Evolutionary conservation across 2,797 vertebrate genomes (phyloP).

Genomic region (Lepidocolaptes lacrymiger): DNA sequence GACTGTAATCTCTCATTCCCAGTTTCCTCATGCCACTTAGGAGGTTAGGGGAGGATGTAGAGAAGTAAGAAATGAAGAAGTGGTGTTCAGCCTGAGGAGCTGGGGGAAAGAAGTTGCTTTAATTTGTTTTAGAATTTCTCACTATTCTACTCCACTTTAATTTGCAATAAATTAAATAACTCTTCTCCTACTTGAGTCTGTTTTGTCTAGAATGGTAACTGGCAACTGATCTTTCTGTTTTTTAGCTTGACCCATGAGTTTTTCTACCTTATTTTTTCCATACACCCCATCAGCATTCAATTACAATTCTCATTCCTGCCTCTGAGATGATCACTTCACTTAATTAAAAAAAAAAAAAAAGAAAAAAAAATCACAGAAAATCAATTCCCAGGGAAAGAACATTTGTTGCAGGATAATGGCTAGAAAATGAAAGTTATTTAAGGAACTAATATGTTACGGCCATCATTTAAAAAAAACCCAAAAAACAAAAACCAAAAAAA

Average conservation of each 20-base stretch:
- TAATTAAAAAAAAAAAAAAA: neutral
- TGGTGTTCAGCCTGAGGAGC: fast-evolving
- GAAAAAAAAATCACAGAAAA: neutral
- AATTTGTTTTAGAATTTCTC: no score
- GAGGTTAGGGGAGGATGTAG: neutral
- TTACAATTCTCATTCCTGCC: neutral
- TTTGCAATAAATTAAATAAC: neutral
- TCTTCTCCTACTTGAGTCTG: neutral
- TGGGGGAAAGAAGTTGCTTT: neutral
- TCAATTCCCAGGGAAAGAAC: neutral
- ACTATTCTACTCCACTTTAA: neutral
- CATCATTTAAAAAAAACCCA: neutral
- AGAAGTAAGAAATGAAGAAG: neutral
- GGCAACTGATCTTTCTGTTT: neutral
- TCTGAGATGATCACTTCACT: neutral
- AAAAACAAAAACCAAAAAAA: neutral
- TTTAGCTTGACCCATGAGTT: neutral
- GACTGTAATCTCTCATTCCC: fast-evolving
- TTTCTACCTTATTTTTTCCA: neutral
- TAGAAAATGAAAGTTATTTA: neutral
- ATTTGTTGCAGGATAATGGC: neutral
- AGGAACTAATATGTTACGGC: neutral
- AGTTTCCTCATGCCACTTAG: fast-evolving
- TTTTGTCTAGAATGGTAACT: neutral
- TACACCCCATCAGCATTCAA: neutral